Evolutionary conservation across 2,113 vertebrate genomes (phyloP), one percentile per base, ranked within the genome.

Genomic region (Rallus limicola): DNA sequence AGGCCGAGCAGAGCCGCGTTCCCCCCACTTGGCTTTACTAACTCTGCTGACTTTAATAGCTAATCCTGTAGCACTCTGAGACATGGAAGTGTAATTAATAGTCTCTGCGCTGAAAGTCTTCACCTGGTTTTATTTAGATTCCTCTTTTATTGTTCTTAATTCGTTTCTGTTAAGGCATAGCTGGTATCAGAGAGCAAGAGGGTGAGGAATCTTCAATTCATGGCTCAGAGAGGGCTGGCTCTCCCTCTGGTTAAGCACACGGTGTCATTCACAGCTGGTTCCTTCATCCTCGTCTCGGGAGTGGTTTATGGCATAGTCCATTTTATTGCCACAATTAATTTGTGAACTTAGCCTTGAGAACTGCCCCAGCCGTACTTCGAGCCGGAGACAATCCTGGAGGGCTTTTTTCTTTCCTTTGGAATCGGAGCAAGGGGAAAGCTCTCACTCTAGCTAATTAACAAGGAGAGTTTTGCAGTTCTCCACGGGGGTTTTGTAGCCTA

Each of bases 301-400:
- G 91, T 85, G 88, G 50, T 93, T 95, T 82, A 93, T 38, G 78
- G 63, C 78, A 19, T 25, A 76, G 79, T 70, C 48, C n/a, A 1
- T 58, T 97, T 96, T 96, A 97, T 96, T 95, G 95, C 91, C 65
- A 1, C 93, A 91, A 97, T 97, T 97, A 95, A 96, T 97, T 82
- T 58, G 90, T 92, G 95, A 96, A 74, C 95, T 96, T 71, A 65
- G 86, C 92, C 86, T 74, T 11, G 70, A 80, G 81, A 88, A 67
- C 81, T 91, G 91, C 84, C 91, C 84, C 83, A 77, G 89, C 81
- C 17, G 1, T 42, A 26, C 92, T 76, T 82, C 0, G 3, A 89
- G 88, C 55, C 0, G 0, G 42, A 94, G 92, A 42, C 50, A 31
- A 4, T 82, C 84, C 80, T 90, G 89, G 70, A 89, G 84, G 83